phyloP scores from a whole-genome alignment of 2,888 invertebrate genomes.

The Tuberolachnus salignus region DNA sequence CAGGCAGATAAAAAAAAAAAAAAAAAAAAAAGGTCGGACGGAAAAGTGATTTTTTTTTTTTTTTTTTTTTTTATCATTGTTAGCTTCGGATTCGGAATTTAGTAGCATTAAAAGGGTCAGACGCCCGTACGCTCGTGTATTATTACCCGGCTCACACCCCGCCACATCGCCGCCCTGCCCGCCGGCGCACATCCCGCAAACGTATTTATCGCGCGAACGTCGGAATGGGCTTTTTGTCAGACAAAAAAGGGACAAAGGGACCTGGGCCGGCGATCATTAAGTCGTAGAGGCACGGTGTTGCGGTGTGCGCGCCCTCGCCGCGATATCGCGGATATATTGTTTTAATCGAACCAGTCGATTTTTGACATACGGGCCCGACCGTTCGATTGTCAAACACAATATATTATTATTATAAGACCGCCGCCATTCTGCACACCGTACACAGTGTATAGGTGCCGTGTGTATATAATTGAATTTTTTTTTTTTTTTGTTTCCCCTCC shows the following conservation, averaged over 20 bases:
- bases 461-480: too few species aligned
- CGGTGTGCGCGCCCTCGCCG: not conserved
- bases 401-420: too few species aligned
- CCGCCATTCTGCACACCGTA: too few species aligned
- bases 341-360: constrained; percentile 18
- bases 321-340: constrained; percentile 11
- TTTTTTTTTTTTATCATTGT: constrained; percentile 25
- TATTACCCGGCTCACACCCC: not conserved
- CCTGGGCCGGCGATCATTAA: constrained; percentile 7
- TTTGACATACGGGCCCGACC: not conserved
- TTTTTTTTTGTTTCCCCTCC: too few species aligned
- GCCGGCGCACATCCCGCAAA: too few species aligned
- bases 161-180: not conserved
- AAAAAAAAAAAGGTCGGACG: constrained; percentile 38
- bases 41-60: constrained; percentile 37
- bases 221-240: constrained; percentile 29
- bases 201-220: not conserved
- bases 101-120: constrained; percentile 45
- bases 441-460: too few species aligned
- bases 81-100: constrained; percentile 15
- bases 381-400: too few species aligned
- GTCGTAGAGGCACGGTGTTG: constrained; percentile 4
- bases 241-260: constrained; percentile 36
- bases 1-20: constrained; percentile 32
- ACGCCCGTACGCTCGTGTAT: not conserved